Conservation (phyloP, 2,113 vertebrate genomes). For the Aviceda subcristata region DNA sequence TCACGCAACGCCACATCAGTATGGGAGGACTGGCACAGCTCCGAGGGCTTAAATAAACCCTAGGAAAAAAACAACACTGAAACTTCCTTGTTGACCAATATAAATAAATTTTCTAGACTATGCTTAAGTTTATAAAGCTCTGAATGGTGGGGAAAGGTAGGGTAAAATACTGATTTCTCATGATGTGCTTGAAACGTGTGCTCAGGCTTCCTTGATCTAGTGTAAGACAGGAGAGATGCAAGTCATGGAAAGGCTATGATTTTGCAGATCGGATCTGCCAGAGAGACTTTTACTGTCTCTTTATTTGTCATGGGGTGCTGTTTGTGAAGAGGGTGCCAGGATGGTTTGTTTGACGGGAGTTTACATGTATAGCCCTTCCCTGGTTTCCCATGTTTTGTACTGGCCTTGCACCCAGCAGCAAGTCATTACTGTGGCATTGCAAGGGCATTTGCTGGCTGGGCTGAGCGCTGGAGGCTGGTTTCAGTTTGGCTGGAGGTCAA, state of each 20-base stretch:
- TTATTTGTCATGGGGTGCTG: not conserved
- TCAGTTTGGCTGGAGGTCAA: not conserved
- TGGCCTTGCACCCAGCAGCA: not conserved
- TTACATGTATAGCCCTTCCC: fast-evolving
- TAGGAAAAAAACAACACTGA: not conserved
- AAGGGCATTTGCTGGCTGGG: not conserved
- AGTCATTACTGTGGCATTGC: not conserved
- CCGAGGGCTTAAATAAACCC: not conserved
- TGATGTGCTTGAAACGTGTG: not conserved
- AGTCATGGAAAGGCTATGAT: not conserved
- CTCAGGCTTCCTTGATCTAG: not conserved
- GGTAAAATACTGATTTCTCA: not conserved
- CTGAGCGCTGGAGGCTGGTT: not conserved
- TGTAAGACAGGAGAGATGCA: not conserved
- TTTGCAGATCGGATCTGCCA: not conserved
- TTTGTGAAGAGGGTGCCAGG: not conserved
- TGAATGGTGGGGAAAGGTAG: not conserved
- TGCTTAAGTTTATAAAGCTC: not conserved
- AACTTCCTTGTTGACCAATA: not conserved
- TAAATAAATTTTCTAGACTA: not conserved
- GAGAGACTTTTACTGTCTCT: not conserved
- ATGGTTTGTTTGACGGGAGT: not conserved
- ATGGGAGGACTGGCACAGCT: not conserved
- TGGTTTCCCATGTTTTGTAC: not conserved
- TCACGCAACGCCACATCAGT: not conserved